Percentiles rank a stretch among this genome's conserved stretches.
These are phyloP conservation scores for Drosophila austrosaltans DNA, from an alignment of 2,888 invertebrate species.

Conservation along the genomic window DNA sequence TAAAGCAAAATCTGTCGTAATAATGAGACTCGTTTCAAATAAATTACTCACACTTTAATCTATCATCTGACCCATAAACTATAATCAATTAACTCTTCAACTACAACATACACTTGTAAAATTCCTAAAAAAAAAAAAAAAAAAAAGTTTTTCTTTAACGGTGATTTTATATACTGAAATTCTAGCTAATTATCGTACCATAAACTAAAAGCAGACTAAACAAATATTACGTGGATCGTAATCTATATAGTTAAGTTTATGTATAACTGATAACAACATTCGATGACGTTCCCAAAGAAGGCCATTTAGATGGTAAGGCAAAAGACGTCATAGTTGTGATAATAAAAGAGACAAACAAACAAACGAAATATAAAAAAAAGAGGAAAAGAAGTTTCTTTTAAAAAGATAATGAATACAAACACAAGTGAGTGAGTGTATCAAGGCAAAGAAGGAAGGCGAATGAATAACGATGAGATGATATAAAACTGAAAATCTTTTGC, in stretches of 20 bases:
- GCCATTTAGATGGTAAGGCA: constrained; percentile 30
- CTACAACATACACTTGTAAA: background rate
- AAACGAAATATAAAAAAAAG: constrained; percentile 6
- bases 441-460: constrained; percentile 9
- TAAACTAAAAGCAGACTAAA: background rate
- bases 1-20: no score
- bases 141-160: no score
- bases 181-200: background rate
- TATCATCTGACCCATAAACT: background rate
- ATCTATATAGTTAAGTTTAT: constrained; percentile 1
- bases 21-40: no score
- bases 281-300: constrained; percentile 49
- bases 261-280: constrained; percentile 4
- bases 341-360: constrained; percentile 46
- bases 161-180: background rate
- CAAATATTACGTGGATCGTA: background rate
- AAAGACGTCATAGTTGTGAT: constrained; percentile 19
- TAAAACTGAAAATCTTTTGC: constrained; percentile 18
- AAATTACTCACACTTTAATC: no score
- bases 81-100: background rate
- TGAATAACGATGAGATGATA: constrained; percentile 13
- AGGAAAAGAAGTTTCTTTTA: constrained; percentile 24
- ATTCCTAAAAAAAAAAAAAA: background rate
- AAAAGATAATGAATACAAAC: constrained; percentile 45
- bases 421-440: constrained; percentile 9